Evolutionary conservation across 2,797 vertebrate species (phyloP).

Genomic region (Gymnoscopelus microlampas): DNA sequence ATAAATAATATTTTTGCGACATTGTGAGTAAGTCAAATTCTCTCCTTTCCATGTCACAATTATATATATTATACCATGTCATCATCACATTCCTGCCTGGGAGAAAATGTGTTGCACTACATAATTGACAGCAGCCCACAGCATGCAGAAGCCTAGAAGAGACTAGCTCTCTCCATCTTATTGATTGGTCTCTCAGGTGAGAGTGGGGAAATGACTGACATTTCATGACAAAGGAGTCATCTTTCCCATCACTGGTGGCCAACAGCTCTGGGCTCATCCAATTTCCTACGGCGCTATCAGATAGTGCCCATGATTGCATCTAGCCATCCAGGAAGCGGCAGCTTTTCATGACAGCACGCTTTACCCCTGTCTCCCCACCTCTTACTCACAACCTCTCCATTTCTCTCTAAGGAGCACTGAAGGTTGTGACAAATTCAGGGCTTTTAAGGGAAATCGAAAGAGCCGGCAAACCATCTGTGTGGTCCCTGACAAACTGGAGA

Average conservation of each 20-base stretch:
- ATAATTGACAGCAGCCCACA: constrained; percentile 71
- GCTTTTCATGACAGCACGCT: constrained; percentile 75
- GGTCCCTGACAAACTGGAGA: constrained; percentile 53
- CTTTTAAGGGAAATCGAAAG: constrained; percentile 71
- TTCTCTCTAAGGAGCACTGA: constrained; percentile 68
- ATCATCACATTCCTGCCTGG: constrained; percentile 43
- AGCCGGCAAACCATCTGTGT: constrained; percentile 55
- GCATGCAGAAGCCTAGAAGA: constrained; percentile 33
- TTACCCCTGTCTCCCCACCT: constrained; percentile 20
- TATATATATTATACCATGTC: constrained; percentile 22
- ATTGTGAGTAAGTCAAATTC: constrained; percentile 7
- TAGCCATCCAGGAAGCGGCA: constrained; percentile 75
- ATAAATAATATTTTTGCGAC: constrained; percentile 4
- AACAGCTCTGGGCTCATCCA: constrained; percentile 79
- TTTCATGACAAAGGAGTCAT: constrained; percentile 85
- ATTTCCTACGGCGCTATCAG: constrained; percentile 82
- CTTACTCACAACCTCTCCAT: constrained; percentile 64
- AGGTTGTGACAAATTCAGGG: constrained; percentile 75
- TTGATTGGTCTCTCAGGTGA: constrained; percentile 78
- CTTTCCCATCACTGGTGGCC: constrained; percentile 82
- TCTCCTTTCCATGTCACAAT: constrained; percentile 33
- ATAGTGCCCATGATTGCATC: constrained; percentile 82
- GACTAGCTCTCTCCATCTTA: constrained; percentile 58
- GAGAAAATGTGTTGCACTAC: constrained; percentile 53
- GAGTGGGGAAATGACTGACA: constrained; percentile 82